Evolutionary conservation across 1,140 invertebrate species (phyloP).

Genomic region (Cephus cinctus): DNA sequence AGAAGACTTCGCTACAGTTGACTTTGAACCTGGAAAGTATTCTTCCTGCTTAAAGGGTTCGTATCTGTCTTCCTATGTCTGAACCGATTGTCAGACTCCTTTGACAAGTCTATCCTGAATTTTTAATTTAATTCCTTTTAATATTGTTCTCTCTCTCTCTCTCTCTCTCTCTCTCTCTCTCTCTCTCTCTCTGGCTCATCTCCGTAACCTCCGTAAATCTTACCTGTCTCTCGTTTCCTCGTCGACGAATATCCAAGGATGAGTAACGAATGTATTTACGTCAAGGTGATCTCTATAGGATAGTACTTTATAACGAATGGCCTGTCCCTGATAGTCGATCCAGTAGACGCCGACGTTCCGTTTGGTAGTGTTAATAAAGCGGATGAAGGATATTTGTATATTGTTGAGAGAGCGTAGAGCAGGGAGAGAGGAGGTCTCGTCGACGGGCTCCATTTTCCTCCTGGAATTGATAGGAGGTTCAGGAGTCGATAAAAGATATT

Average conservation of each 20-base stretch:
- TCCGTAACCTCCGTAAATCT: too few species aligned
- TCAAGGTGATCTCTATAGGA: constrained; percentile 57
- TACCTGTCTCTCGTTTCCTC: constrained; percentile 60
- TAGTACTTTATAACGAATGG: constrained; percentile 60
- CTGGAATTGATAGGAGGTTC: too few species aligned
- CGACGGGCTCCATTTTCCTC: too few species aligned
- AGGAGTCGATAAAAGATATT: too few species aligned
- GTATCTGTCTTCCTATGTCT: too few species aligned
- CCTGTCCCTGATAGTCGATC: constrained; percentile 69
- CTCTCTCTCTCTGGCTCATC: too few species aligned
- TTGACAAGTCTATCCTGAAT: too few species aligned
- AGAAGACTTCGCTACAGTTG: constrained; percentile 46
- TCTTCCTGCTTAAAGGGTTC: not conserved
- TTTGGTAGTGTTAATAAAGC: constrained; percentile 68
- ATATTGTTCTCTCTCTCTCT: too few species aligned
- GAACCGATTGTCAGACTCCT: too few species aligned
- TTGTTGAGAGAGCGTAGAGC: constrained; percentile 53
- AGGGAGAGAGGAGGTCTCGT: too few species aligned
- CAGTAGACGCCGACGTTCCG: constrained; percentile 68
- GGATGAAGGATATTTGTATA: constrained; percentile 59
- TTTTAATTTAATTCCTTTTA: too few species aligned
- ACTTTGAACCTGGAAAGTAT: constrained; percentile 32
- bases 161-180: too few species aligned
- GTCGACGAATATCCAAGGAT: constrained; percentile 74
- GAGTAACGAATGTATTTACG: constrained; percentile 69